Base-by-base conservation (phyloP, 2,113 vertebrate genomes). In the Galeopterus variegatus region DNA sequence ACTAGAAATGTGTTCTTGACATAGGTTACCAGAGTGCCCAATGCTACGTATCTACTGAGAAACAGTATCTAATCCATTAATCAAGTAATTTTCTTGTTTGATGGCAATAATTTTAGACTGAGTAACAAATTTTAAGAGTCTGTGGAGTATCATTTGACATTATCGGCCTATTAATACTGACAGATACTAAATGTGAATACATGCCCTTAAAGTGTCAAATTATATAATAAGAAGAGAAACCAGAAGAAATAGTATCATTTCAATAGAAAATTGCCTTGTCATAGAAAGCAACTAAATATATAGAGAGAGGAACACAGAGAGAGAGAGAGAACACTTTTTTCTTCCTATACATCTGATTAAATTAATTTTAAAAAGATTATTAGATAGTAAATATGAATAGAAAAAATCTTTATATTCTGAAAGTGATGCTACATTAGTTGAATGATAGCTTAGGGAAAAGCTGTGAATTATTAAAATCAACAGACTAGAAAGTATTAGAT, bases 401-500 rank as follows among this genome's bases (percentile, higher is more conserved):
- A 33, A 93, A 90, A 95, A 82, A 69, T 1, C 33, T 8, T 76
- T 72, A 88, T 72, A 90, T 90, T 88, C 23, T 81, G 48, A 82
- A 96, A 62, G 8, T 73, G 6, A 24, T 31, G 3, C 70, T 92
- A 36, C 0, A 23, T 88, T 94, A 77, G 5, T 90, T 93, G 70
- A 94, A 85, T 77, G 48, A 90, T 60, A 95, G 65, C 45, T 96
- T 84, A 94, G 67, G 58, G 60, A 60, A 95, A 95, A 88, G 6
- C 17, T 76, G 12, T 67, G 50, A 94, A 90, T 97, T 96, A 96
- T 95, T 94, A 79, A 96, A 88, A 95, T 88, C 81, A 95, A 88
- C 86, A 88, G 65, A 91, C 72, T 93, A 73, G 85, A 96, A 97
- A 91, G 50, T 64, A 96, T 91, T 91, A 77, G 50, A 88, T 91